These are phyloP conservation scores for Dryocosmus kuriphilus DNA, from an alignment of 2,888 invertebrate genomes.

Conservation along the genomic window DNA sequence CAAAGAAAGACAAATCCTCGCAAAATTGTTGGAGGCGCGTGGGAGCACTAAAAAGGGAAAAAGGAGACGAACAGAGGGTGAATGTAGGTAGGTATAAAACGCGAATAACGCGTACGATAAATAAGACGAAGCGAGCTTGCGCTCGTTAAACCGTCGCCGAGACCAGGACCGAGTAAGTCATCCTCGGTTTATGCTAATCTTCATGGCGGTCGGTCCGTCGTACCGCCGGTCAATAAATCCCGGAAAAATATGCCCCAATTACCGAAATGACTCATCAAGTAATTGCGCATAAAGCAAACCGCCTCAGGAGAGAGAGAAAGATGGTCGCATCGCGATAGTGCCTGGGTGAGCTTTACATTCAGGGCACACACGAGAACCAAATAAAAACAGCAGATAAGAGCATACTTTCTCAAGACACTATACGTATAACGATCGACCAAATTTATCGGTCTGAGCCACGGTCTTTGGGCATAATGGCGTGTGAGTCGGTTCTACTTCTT, in stretches of 20 bases:
- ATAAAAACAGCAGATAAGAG: constrained; percentile 68
- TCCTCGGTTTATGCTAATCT: constrained; percentile 71
- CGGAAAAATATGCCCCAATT: constrained; percentile 74
- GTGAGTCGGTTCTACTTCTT: background rate
- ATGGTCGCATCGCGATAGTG: constrained; percentile 57
- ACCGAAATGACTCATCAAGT: constrained; percentile 76
- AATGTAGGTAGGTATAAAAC: constrained; percentile 42
- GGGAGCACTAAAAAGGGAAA: constrained; percentile 43
- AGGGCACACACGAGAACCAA: constrained; percentile 65
- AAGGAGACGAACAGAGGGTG: constrained; percentile 42
- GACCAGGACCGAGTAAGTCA: constrained; percentile 65
- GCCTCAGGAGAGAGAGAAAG: constrained; percentile 56
- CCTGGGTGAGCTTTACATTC: constrained; percentile 65
- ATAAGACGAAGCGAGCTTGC: constrained; percentile 67
- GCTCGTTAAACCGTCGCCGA: constrained; percentile 71
- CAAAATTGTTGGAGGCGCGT: constrained; percentile 36
- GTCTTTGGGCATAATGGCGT: constrained; percentile 55
- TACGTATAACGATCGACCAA: constrained; percentile 61
- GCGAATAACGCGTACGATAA: constrained; percentile 65
- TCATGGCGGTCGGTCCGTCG: constrained; percentile 56
- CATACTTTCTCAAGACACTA: constrained; percentile 68
- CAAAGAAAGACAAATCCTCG: constrained; percentile 27
- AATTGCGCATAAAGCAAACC: constrained; percentile 72
- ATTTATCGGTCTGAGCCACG: constrained; percentile 57
- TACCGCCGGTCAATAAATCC: constrained; percentile 67